Percentiles rank a stretch among this genome's conserved stretches.
Conservation (phyloP, 2,888 invertebrate species). For the Plagodis dolabraria region DNA sequence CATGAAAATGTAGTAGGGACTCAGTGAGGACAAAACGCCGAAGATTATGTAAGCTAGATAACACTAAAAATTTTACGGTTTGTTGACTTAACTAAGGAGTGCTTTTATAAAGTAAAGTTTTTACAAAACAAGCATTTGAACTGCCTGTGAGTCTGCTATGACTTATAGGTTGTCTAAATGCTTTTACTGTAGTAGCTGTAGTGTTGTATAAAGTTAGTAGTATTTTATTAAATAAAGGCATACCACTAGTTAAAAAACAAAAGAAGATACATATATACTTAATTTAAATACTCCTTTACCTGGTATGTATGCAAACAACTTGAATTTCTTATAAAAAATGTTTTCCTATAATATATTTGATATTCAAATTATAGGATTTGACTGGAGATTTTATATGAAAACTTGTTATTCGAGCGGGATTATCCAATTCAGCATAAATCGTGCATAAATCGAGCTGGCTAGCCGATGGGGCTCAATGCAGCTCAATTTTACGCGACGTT, state of each 20-base stretch:
- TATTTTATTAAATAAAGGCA: no score
- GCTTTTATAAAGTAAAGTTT: slow-evolving; percentile 22
- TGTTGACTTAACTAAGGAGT: slow-evolving; percentile 24
- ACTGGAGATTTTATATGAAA: slow-evolving; percentile 30
- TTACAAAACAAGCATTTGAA: slow-evolving; percentile 5
- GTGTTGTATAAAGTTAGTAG: no score
- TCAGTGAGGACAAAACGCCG: slow-evolving; percentile 34
- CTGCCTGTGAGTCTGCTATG: no score
- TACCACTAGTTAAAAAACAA: no score
- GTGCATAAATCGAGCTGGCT: slow-evolving; percentile 47
- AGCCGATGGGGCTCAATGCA: slow-evolving; percentile 41
- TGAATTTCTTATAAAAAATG: neutral
- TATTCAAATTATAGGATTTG: slow-evolving; percentile 26
- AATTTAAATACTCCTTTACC: neutral
- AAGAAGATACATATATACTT: neutral
- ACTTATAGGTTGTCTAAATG: no score
- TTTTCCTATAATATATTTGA: slow-evolving; percentile 7
- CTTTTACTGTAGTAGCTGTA: no score
- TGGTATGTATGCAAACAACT: neutral
- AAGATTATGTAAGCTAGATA: slow-evolving; percentile 36
- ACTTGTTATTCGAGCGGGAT: slow-evolving; percentile 43
- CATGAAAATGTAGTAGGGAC: slow-evolving; percentile 49
- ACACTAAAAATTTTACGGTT: slow-evolving; percentile 32
- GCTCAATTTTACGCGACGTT: slow-evolving; percentile 31
- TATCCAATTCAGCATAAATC: slow-evolving; percentile 52